A percentile compares a stretch with the other conserved stretches of the same genome.
These are phyloP conservation scores for Crioceris asparagi DNA, from an alignment of 2,888 invertebrate genomes.

Conservation along the genomic window DNA sequence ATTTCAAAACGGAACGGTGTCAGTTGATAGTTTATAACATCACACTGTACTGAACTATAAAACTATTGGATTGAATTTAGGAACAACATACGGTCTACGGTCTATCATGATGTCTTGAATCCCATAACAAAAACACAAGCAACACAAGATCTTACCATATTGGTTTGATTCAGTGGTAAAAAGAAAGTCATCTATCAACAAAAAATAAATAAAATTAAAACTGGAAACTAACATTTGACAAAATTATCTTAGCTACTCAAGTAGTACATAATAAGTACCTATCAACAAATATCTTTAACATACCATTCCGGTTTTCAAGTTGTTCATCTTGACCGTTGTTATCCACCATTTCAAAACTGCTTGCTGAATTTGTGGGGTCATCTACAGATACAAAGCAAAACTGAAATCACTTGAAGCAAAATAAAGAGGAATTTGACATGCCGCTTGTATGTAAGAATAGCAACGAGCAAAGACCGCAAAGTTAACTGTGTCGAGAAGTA, in stretches of 20 bases:
- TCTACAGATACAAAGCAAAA: constrained; percentile 32
- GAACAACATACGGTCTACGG: too few species aligned
- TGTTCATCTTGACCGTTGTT: constrained; percentile 41
- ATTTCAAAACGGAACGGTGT: too few species aligned
- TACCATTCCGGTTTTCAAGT: constrained; percentile 23
- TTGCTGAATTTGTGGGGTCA: constrained; percentile 43
- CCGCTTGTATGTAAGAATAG: neutral
- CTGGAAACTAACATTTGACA: too few species aligned
- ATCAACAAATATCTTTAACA: too few species aligned
- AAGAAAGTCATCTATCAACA: constrained; percentile 17
- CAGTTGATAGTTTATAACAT: too few species aligned
- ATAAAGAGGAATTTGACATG: neutral
- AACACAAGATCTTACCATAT: constrained; percentile 17
- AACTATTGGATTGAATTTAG: too few species aligned
- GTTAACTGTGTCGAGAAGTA: too few species aligned
- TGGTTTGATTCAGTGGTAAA: constrained; percentile 10
- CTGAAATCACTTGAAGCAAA: constrained; percentile 1
- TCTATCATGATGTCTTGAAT: too few species aligned
- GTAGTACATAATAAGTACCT: too few species aligned
- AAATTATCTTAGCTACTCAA: too few species aligned
- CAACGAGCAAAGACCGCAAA: too few species aligned
- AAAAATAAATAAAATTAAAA: constrained; percentile 11
- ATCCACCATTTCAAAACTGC: constrained; percentile 61
- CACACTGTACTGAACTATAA: too few species aligned
- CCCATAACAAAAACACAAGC: constrained; percentile 8